These are phyloP conservation scores for Myripristis jacobus DNA, from an alignment of 2,797 vertebrate species.

Conservation along the genomic window DNA sequence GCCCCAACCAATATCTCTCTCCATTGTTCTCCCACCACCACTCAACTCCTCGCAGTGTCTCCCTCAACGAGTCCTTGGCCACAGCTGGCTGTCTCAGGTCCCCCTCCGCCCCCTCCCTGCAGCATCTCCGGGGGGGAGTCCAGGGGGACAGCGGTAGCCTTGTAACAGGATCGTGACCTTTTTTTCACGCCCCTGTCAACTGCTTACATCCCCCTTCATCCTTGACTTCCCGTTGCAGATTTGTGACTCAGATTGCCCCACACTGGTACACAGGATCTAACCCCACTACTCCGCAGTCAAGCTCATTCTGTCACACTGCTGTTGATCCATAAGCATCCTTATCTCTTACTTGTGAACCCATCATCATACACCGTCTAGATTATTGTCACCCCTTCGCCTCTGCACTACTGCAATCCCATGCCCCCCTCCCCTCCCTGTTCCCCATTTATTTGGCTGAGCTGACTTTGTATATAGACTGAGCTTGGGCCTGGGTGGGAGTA, in stretches of 20 bases:
- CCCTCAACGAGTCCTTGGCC: constrained; percentile 74
- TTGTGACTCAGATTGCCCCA: constrained; percentile 23
- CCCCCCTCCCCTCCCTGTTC: no score
- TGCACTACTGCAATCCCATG: not conserved
- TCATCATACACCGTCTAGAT: constrained; percentile 1
- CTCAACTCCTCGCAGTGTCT: constrained; percentile 74
- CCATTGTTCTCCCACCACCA: constrained; percentile 53
- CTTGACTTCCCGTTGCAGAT: constrained; percentile 32
- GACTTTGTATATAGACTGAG: constrained; percentile 50
- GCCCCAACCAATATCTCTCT: constrained; percentile 70
- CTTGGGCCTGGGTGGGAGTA: constrained; percentile 41
- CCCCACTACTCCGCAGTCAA: constrained; percentile 25
- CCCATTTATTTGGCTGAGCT: constrained; percentile 42
- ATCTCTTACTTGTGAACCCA: constrained; percentile 37
- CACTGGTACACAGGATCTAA: constrained; percentile 5
- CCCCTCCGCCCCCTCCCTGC: constrained; percentile 64
- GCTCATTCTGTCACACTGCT: constrained; percentile 17
- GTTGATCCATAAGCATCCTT: constrained; percentile 1
- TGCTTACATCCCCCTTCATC: constrained; percentile 23
- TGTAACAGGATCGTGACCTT: constrained; percentile 49
- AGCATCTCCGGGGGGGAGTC: no score
- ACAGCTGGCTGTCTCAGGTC: constrained; percentile 65
- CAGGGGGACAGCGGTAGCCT: constrained; percentile 55
- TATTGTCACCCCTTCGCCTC: constrained; percentile 5
- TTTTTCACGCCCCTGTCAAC: constrained; percentile 1